Percentiles rank a stretch among this genome's conserved stretches.
Conservation (phyloP, 2,797 vertebrate genomes). For the Notolabrus celidotus region DNA sequence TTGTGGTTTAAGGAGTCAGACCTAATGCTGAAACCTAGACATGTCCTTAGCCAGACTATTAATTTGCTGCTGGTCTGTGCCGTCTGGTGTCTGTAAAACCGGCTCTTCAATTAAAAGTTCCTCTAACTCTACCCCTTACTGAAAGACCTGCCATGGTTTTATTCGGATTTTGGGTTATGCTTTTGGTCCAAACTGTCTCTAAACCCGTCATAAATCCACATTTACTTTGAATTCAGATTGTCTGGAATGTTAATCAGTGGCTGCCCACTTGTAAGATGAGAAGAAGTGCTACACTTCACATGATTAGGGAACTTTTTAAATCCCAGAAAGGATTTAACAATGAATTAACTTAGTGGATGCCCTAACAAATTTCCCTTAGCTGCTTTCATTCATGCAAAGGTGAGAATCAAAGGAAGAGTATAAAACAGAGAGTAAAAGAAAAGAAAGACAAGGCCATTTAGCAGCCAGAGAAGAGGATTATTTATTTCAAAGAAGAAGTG, state of each 20-base stretch:
- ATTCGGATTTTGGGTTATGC: constrained; percentile 32
- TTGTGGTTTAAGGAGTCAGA: constrained; percentile 21
- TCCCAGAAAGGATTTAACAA: constrained; percentile 33
- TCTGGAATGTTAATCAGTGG: constrained; percentile 36
- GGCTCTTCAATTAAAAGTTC: constrained; percentile 41
- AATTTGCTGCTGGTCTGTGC: constrained; percentile 51
- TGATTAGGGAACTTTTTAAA: constrained; percentile 33
- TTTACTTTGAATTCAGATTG: constrained; percentile 25
- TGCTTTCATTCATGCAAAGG: constrained; percentile 38
- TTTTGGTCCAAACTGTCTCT: constrained; percentile 37
- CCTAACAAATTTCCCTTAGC: constrained; percentile 15
- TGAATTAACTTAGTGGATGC: constrained; percentile 30
- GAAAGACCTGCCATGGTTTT: constrained; percentile 40
- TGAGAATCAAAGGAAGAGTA: constrained; percentile 46
- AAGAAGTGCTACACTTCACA: constrained; percentile 12
- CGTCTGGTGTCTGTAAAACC: constrained; percentile 48
- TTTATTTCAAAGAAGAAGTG: constrained; percentile 71
- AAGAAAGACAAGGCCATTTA: constrained; percentile 50
- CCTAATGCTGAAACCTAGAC: constrained; percentile 37
- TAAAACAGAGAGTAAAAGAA: constrained; percentile 26
- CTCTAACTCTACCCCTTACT: not conserved
- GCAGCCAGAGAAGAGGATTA: constrained; percentile 64
- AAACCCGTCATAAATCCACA: constrained; percentile 30
- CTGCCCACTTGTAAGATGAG: constrained; percentile 19
- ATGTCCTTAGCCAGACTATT: constrained; percentile 48